Percentiles rank a stretch among this genome's conserved stretches.
These are phyloP conservation scores for Ormyrus rosae DNA, from an alignment of 2,888 invertebrate species.

Conservation along the genomic window DNA sequence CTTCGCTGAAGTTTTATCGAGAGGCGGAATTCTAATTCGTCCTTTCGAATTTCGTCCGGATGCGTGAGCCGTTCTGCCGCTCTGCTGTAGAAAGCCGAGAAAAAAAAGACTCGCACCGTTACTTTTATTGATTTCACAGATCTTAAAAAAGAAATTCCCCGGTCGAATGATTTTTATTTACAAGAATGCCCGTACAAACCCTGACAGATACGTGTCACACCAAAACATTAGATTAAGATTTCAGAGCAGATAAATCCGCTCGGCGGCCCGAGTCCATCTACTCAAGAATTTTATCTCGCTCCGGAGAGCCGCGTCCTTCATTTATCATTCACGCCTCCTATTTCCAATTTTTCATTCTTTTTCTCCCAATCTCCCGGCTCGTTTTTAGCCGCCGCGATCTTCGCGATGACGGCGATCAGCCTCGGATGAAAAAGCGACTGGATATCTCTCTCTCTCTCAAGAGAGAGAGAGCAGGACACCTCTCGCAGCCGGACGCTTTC, in stretches of 20 bases:
- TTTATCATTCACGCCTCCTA: conserved; percentile 31
- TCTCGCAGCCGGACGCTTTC: conserved; percentile 29
- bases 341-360: conserved; percentile 24
- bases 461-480: not conserved
- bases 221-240: not conserved
- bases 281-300: not conserved
- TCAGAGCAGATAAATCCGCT: not conserved
- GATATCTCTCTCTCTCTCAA: conserved; percentile 8
- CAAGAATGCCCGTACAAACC: too few relatives aligned
- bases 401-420: conserved; percentile 8
- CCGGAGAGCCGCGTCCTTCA: conserved; percentile 19
- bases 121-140: too few relatives aligned
- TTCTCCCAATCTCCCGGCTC: not conserved
- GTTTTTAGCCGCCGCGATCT: not conserved
- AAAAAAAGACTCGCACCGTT: too few relatives aligned
- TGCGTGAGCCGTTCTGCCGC: too few relatives aligned
- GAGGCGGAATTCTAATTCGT: too few relatives aligned
- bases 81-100: too few relatives aligned
- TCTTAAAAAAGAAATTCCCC: too few relatives aligned
- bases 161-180: too few relatives aligned
- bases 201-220: too few relatives aligned
- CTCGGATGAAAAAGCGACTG: conserved; percentile 48
- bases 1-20: too few relatives aligned
- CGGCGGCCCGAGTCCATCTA: not conserved
- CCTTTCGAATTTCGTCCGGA: too few relatives aligned